phyloP scores from a whole-genome alignment of 2,797 vertebrate species.

The Loriculus beryllinus region DNA sequence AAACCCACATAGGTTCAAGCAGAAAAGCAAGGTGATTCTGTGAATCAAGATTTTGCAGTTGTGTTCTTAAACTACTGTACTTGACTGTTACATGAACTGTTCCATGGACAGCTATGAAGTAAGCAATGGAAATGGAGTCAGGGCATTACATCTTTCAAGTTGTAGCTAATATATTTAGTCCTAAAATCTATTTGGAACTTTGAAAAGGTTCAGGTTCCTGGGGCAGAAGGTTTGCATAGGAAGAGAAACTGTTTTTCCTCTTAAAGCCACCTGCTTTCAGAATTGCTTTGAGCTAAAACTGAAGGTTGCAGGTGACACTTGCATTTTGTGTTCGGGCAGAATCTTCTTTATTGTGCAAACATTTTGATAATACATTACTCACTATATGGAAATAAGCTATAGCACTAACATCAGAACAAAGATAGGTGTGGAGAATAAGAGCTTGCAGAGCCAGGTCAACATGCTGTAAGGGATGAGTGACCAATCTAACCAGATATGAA shows the following conservation, averaged over 20 bases:
- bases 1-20: conserved; percentile 27
- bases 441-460: conserved; percentile 13
- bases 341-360: conserved; percentile 43
- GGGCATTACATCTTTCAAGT: conserved; percentile 55
- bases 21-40: conserved; percentile 56
- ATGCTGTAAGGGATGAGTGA: background rate
- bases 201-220: conserved; percentile 31
- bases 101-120: conserved; percentile 46
- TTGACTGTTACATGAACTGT: conserved; percentile 51
- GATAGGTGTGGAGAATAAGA: background rate
- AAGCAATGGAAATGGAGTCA: conserved; percentile 46
- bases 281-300: background rate
- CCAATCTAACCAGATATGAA: background rate
- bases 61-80: conserved; percentile 56
- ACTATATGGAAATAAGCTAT: conserved; percentile 21
- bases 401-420: background rate
- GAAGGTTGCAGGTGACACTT: conserved; percentile 5
- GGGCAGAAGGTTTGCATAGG: conserved; percentile 14
- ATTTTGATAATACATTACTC: background rate
- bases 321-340: conserved; percentile 45
- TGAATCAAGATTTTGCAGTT: conserved; percentile 52
- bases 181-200: conserved; percentile 34
- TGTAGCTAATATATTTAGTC: conserved; percentile 52
- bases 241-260: conserved; percentile 27
- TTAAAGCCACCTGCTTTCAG: background rate